Percentiles rank a stretch among this genome's conserved stretches.
phyloP scores from a whole-genome alignment of 1,140 invertebrate species.

The Euwallacea similis region DNA sequence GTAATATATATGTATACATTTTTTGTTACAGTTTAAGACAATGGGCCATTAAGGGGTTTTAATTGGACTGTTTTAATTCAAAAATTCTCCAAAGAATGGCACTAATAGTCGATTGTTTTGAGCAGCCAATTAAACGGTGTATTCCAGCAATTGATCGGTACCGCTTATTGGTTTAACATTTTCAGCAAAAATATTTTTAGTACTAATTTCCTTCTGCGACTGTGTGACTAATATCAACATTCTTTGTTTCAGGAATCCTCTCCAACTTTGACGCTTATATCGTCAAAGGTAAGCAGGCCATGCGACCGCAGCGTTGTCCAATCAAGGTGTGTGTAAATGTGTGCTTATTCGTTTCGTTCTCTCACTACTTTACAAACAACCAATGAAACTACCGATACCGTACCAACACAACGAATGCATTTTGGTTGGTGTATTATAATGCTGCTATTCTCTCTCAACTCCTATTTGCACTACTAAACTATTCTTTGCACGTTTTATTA shows the following conservation, averaged over 20 bases:
- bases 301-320: conserved; percentile 55
- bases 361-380: conserved; percentile 25
- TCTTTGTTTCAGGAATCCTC: conserved; percentile 66
- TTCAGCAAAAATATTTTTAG: too few relatives aligned
- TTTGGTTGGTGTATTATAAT: conserved; percentile 27
- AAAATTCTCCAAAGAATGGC: too few relatives aligned
- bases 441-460: conserved; percentile 8
- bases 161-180: too few relatives aligned
- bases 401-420: conserved; percentile 16
- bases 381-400: conserved; percentile 21
- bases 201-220: too few relatives aligned
- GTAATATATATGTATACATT: not conserved
- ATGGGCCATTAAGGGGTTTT: conserved; percentile 9
- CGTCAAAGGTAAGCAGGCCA: conserved; percentile 67
- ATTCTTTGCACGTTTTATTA: conserved; percentile 12
- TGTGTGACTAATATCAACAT: conserved; percentile 37
- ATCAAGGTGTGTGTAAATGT: conserved; percentile 55
- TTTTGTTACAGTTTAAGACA: conserved; percentile 1
- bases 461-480: conserved; percentile 12
- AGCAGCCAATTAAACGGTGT: too few relatives aligned
- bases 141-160: too few relatives aligned
- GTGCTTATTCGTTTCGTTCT: conserved; percentile 43
- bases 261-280: conserved; percentile 67
- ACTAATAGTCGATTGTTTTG: too few relatives aligned
- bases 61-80: too few relatives aligned